These are phyloP conservation scores for Zeugodacus cucurbitae DNA, from an alignment of 1,140 invertebrate genomes.

Conservation along the genomic window DNA sequence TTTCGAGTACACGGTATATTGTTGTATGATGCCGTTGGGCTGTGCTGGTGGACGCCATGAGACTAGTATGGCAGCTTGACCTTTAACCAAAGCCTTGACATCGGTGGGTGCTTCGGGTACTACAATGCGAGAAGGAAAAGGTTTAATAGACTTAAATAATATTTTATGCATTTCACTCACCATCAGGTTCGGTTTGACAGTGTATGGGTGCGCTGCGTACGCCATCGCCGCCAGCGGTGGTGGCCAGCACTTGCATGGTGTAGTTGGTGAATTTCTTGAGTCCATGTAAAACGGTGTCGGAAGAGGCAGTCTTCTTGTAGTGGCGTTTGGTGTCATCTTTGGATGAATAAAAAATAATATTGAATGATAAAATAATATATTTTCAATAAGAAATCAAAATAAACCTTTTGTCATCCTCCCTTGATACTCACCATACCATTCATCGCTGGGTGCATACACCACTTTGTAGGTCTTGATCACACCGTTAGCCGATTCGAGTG, in stretches of 20 bases:
- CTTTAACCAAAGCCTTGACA: slow-evolving; percentile 93
- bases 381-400: background rate
- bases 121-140: slow-evolving; percentile 61
- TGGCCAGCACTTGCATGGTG: slow-evolving; percentile 95
- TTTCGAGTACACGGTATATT: slow-evolving; percentile 93
- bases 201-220: slow-evolving; percentile 90
- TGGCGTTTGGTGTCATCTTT: slow-evolving; percentile 91
- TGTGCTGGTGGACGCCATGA: slow-evolving; percentile 93
- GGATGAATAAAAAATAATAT: background rate
- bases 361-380: background rate
- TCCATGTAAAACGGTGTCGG: slow-evolving; percentile 91
- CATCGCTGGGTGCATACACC: slow-evolving; percentile 90
- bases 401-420: background rate
- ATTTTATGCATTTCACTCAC: slow-evolving; percentile 68
- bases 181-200: slow-evolving; percentile 95
- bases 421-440: slow-evolving; percentile 84
- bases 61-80: slow-evolving; percentile 88
- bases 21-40: slow-evolving; percentile 91
- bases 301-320: slow-evolving; percentile 89
- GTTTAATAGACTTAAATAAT: background rate
- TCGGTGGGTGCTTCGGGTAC: slow-evolving; percentile 92
- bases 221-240: slow-evolving; percentile 95
- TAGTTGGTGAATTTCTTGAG: slow-evolving; percentile 97
- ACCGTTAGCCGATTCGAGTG: slow-evolving; percentile 89
- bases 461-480: slow-evolving; percentile 97